phyloP scores from a whole-genome alignment of 2,113 vertebrate genomes.

The Halichoeres trimaculatus region DNA sequence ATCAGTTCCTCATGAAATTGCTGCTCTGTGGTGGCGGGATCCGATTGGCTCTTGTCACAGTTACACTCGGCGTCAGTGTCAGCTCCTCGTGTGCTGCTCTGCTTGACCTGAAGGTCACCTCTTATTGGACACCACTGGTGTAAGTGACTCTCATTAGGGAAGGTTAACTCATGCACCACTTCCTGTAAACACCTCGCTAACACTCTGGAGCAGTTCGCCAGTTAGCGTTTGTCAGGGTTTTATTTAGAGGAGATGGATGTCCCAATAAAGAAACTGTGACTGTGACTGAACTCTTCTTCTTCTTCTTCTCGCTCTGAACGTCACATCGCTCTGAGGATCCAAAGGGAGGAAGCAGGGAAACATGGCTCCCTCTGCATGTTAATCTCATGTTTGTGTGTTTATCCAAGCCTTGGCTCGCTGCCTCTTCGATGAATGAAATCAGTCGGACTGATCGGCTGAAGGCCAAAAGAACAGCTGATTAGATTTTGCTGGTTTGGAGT shows the following conservation, averaged over 20 bases:
- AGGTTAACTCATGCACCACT: constrained; percentile 13
- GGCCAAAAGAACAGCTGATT: constrained; percentile 31
- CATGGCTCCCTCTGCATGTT: background rate
- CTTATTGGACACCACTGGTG: constrained; percentile 23
- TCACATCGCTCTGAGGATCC: too few relatives aligned
- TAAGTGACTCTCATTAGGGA: constrained; percentile 18
- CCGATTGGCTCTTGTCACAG: background rate
- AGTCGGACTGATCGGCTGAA: background rate
- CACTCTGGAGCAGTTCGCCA: background rate
- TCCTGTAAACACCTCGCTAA: constrained; percentile 7
- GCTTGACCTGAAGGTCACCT: constrained; percentile 21
- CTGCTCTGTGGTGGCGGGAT: too few relatives aligned
- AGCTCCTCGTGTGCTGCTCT: background rate
- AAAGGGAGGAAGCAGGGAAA: background rate
- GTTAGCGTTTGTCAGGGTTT: background rate
- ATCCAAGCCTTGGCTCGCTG: too few relatives aligned
- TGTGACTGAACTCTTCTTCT: background rate
- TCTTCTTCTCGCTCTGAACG: background rate
- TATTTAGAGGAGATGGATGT: background rate
- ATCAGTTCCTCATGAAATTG: too few relatives aligned
- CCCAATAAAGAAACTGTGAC: too few relatives aligned
- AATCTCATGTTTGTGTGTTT: background rate
- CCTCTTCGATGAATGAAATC: constrained; percentile 23
- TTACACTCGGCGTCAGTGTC: background rate
- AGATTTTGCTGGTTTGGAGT: constrained; percentile 34